Percentiles rank a stretch among this genome's conserved stretches.
Conservation (phyloP, 2,888 invertebrate species). For the Baccha elongata region DNA sequence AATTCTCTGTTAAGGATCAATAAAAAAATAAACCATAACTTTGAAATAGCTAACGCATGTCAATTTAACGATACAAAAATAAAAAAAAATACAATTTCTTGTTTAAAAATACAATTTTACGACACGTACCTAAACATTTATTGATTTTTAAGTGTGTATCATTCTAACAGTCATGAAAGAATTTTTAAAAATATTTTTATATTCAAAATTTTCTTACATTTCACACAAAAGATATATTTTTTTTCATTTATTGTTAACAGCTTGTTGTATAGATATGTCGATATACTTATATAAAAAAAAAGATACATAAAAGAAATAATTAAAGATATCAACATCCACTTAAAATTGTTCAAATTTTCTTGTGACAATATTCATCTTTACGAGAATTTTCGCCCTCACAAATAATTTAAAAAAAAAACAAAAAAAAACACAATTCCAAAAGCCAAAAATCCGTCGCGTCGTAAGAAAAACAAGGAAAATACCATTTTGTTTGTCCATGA, state of each 20-base stretch:
- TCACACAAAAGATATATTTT: conserved; percentile 11
- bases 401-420: conserved; percentile 26
- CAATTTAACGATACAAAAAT: conserved; percentile 26
- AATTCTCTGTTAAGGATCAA: not conserved
- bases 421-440: conserved; percentile 53
- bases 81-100: not conserved
- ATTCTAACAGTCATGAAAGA: not conserved
- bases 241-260: conserved; percentile 3
- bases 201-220: conserved; percentile 6
- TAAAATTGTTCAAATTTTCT: conserved; percentile 68
- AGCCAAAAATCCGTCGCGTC: conserved; percentile 15
- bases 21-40: not conserved
- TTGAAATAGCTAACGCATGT: conserved; percentile 20
- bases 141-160: conserved; percentile 63
- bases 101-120: conserved; percentile 2
- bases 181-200: conserved; percentile 37
- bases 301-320: conserved; percentile 28
- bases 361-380: conserved; percentile 57
- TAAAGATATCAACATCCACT: conserved; percentile 70
- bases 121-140: conserved; percentile 33
- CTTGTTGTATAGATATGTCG: too few relatives aligned
- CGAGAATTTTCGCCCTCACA: conserved; percentile 59
- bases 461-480: conserved; percentile 33
- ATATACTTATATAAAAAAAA: too few relatives aligned
- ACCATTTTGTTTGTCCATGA: conserved; percentile 33